phyloP scores from a whole-genome alignment of 2,888 invertebrate species.

The Trissolcus brochymenae region DNA sequence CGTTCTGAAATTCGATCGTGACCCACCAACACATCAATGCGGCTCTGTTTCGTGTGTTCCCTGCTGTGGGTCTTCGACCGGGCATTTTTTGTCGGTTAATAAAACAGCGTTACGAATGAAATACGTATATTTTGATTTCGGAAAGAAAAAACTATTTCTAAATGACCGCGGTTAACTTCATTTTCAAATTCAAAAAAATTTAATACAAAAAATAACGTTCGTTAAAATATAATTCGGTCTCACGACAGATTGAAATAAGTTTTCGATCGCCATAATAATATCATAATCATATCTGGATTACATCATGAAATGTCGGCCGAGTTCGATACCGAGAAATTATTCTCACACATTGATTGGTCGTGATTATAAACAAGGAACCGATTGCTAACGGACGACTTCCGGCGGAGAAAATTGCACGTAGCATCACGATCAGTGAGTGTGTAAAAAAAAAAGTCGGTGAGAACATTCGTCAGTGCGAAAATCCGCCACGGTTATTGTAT shows the following conservation, averaged over 20 bases:
- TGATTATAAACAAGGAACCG: slow-evolving; percentile 33
- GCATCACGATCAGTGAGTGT: slow-evolving; percentile 4
- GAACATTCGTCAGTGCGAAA: slow-evolving; percentile 15
- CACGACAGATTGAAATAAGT: no score
- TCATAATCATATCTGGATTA: slow-evolving; percentile 24
- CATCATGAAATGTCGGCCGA: slow-evolving; percentile 16
- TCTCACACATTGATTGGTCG: slow-evolving; percentile 25
- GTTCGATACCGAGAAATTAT: slow-evolving; percentile 14
- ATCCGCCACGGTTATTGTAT: slow-evolving; percentile 10
- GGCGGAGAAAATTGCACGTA: slow-evolving; percentile 23
- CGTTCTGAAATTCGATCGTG: slow-evolving; percentile 51
- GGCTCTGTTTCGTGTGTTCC: neutral
- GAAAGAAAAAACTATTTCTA: no score
- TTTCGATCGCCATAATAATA: neutral
- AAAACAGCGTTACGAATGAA: neutral
- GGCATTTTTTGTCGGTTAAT: slow-evolving; percentile 5
- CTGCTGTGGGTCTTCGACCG: slow-evolving; percentile 7
- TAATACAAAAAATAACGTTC: no score
- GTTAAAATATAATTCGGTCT: no score
- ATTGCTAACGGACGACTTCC: slow-evolving; percentile 40
- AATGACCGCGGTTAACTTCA: no score
- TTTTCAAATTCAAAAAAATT: no score
- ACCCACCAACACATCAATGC: slow-evolving; percentile 28
- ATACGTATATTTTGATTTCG: no score
- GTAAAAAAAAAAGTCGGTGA: slow-evolving; percentile 1